Base-by-base conservation (phyloP, 2,113 vertebrate genomes). In the Sceloporus tristichus region DNA sequence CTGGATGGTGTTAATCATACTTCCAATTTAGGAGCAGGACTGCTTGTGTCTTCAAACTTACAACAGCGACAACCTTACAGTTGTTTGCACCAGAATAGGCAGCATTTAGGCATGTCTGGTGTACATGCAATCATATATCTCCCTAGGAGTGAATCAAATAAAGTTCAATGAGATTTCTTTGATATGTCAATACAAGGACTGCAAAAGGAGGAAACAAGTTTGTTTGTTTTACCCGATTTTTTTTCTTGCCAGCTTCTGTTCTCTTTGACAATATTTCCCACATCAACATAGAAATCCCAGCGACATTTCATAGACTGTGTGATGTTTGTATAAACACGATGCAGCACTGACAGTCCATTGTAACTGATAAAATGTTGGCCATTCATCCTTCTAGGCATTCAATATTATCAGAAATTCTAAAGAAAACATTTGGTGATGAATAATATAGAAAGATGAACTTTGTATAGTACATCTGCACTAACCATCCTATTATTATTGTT, bases 1-100 rank as follows among this genome's bases (percentile, higher is more conserved):
- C 84, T 85, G 84, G 75, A 48, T 86, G 85, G 38, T 34, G 75
- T 78, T 79, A 78, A 86, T 86, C 62, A 79, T 66, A 25, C 75
- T 53, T 38, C 75, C 59, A 9, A 53, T 54, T 86, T 78, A 68
- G 85, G 62, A 70, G 75, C 75, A 68, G 25, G 38, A 21, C 38
- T 66, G 38, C 73, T 76, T 75, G 23, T 62, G 54, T 29, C 84
- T 65, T 77, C 53, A 62, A 82, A 71, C 27, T 2, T 48, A 76
- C 38, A 21, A 42, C 38, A 76, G 5, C 73, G 40, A 4, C 18
- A 65, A 19, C 34, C 42, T 18, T n/a, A 66, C 9, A 40, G 19
- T 62, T 42, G 38, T 42, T 78, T 66, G 42, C 1, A 68, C 9
- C 25, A n/a, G 40, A n/a, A 66, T 34, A n/a, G 2, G 14, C 25